Evolutionary conservation across 2,888 invertebrate genomes (phyloP).

Genomic region (Drosophila setosimentum): DNA sequence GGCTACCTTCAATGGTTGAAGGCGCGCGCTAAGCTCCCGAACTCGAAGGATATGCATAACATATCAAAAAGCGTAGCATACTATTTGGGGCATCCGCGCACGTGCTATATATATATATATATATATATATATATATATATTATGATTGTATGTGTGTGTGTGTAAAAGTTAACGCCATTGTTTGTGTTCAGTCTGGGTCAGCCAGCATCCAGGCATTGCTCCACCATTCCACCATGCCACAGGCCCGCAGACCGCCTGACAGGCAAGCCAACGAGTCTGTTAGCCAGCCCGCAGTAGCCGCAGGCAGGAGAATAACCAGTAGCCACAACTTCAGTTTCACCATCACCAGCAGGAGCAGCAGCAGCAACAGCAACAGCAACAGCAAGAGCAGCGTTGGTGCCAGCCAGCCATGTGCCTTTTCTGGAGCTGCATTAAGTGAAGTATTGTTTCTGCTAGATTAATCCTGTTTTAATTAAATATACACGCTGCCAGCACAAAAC

Average conservation of each 20-base stretch:
- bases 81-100: constrained; percentile 55
- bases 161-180: constrained; percentile 68
- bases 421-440: constrained; percentile 77
- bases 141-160: background rate
- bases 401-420: constrained; percentile 42
- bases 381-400: constrained; percentile 21
- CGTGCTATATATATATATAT: background rate
- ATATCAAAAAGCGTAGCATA: constrained; percentile 65
- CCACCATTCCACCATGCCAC: background rate
- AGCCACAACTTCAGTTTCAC: constrained; percentile 27
- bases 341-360: constrained; percentile 14
- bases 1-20: constrained; percentile 73
- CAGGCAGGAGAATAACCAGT: constrained; percentile 35
- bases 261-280: constrained; percentile 75
- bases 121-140: background rate
- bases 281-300: constrained; percentile 69
- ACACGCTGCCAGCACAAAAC: constrained; percentile 82
- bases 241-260: constrained; percentile 25
- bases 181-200: constrained; percentile 67
- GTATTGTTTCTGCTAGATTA: constrained; percentile 82
- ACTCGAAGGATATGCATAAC: constrained; percentile 62
- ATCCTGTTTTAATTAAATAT: constrained; percentile 81
- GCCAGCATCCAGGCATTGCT: constrained; percentile 57
- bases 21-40: constrained; percentile 63
- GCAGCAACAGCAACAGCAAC: constrained; percentile 3